Conservation (phyloP, 2,113 vertebrate species). For the Ceyx melanurus region DNA sequence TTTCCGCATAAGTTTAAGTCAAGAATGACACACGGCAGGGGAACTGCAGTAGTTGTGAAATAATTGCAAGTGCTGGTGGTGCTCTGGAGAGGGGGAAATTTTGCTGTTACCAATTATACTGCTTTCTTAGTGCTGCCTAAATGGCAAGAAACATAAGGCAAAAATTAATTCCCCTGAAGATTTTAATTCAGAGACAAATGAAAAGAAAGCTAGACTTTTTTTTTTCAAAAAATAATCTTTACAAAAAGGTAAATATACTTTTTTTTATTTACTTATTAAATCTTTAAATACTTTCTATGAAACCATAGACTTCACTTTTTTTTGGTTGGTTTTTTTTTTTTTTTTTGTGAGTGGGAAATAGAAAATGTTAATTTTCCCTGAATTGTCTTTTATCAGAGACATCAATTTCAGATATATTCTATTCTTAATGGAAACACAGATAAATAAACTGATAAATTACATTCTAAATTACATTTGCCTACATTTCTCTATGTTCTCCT, state of each 20-base stretch:
- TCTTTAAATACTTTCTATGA: not conserved
- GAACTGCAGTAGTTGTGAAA: not conserved
- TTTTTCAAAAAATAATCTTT: not conserved
- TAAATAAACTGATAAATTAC: conserved; percentile 17
- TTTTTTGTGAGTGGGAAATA: not conserved
- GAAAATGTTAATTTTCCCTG: not conserved
- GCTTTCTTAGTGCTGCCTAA: not conserved
- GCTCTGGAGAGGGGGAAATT: not conserved
- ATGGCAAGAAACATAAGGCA: not conserved
- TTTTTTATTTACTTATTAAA: not conserved
- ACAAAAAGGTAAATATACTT: not conserved
- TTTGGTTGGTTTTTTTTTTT: not conserved
- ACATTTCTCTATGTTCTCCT: not conserved
- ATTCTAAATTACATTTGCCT: conserved; percentile 1
- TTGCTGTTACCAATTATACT: not conserved
- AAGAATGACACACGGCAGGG: not conserved
- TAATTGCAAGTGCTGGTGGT: not conserved
- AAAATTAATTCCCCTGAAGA: not conserved
- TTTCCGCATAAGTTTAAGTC: conserved; percentile 48
- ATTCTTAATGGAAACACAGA: not conserved
- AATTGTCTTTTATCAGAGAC: not conserved
- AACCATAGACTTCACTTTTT: not conserved
- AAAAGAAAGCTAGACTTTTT: not conserved
- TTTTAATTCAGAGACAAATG: not conserved
- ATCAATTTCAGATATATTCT: not conserved